These are phyloP conservation scores for Rotaria magnacalcarata DNA, from an alignment of 2,888 invertebrate species.

Conservation along the genomic window DNA sequence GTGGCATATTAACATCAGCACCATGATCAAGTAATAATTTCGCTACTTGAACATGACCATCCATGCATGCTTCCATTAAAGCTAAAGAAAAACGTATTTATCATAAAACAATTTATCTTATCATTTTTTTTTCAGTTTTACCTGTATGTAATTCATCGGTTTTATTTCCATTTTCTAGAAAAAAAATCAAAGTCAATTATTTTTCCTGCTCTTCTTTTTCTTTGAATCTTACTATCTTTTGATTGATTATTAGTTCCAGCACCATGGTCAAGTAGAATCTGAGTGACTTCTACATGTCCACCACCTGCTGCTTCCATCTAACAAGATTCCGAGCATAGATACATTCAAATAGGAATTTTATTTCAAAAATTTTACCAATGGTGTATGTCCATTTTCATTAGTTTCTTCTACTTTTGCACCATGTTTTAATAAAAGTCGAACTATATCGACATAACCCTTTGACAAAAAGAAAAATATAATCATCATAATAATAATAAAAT, in stretches of 20 bases:
- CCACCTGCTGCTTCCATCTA: slow-evolving; percentile 61
- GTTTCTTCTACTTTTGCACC: slow-evolving; percentile 70
- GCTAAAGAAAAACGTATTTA: slow-evolving; percentile 61
- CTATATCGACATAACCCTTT: slow-evolving; percentile 18
- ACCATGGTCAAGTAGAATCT: slow-evolving; percentile 79
- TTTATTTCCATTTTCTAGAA: slow-evolving; percentile 82
- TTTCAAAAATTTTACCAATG: slow-evolving; percentile 58
- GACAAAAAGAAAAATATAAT: background rate
- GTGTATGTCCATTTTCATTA: slow-evolving; percentile 98
- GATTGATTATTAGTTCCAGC: slow-evolving; percentile 97
- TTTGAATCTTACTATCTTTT: slow-evolving; percentile 89
- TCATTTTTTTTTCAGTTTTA: background rate
- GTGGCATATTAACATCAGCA: slow-evolving; percentile 92
- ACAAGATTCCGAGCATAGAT: background rate
- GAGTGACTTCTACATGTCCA: slow-evolving; percentile 59
- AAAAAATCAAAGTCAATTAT: background rate
- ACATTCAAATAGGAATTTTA: background rate
- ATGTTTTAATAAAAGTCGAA: slow-evolving; percentile 31
- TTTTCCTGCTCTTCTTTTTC: slow-evolving; percentile 57
- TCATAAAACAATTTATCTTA: background rate
- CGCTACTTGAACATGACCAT: slow-evolving; percentile 96
- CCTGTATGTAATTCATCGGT: slow-evolving; percentile 96
- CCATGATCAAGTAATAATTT: slow-evolving; percentile 86
- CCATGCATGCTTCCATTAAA: slow-evolving; percentile 98
- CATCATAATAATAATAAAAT: no score